These are phyloP conservation scores for Cyclophora punctaria DNA, from an alignment of 2,888 invertebrate genomes.

Conservation along the genomic window DNA sequence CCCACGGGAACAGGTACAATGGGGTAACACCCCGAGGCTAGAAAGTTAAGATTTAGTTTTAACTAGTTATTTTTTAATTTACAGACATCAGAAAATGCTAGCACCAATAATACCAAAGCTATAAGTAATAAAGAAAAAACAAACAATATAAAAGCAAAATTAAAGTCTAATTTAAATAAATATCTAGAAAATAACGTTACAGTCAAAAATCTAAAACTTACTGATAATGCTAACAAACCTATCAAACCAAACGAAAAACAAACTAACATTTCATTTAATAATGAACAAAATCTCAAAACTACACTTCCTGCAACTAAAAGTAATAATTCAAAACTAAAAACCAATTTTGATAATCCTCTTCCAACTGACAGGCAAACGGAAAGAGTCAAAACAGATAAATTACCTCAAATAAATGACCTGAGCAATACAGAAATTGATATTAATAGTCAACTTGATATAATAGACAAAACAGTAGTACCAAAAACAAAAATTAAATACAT, in stretches of 20 bases:
- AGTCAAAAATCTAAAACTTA: background rate
- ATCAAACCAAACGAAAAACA: too few relatives aligned
- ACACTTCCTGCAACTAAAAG: background rate
- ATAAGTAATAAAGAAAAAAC: too few relatives aligned
- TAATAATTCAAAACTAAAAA: background rate
- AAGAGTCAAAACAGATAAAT: background rate
- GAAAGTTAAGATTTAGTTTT: too few relatives aligned
- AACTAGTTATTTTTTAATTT: too few relatives aligned
- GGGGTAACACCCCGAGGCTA: too few relatives aligned
- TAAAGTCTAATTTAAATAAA: background rate
- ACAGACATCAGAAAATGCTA: too few relatives aligned
- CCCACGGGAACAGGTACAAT: too few relatives aligned
- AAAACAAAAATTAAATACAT: conserved; percentile 1
- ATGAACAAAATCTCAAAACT: too few relatives aligned
- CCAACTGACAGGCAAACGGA: background rate
- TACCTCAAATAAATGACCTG: background rate
- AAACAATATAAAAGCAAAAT: background rate
- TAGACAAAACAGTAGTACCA: conserved; percentile 3
- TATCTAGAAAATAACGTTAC: background rate
- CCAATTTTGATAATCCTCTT: background rate
- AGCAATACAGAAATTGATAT: background rate
- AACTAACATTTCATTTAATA: too few relatives aligned
- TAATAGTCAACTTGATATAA: background rate
- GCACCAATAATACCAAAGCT: too few relatives aligned
- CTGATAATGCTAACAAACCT: background rate